Evolutionary conservation across 2,113 vertebrate species (phyloP).

Genomic region (Rhinolophus sinicus): DNA sequence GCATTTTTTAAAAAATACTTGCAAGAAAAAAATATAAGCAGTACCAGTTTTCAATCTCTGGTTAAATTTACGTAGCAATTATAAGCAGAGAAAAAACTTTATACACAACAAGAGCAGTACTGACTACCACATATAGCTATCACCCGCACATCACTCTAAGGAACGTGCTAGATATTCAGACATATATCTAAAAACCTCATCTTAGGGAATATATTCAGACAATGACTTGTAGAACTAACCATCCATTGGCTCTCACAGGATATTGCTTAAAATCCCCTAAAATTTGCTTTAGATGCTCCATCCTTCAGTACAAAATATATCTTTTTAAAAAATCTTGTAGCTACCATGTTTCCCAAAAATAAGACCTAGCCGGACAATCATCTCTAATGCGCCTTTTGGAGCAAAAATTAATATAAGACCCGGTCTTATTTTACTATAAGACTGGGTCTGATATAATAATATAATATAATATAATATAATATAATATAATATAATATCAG

Average conservation of each 20-base stretch:
- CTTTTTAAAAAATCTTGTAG: neutral
- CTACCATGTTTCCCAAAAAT: neutral
- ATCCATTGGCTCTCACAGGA: neutral
- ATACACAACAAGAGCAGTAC: neutral
- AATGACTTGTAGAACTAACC: neutral
- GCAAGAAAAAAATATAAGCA: conserved; percentile 20
- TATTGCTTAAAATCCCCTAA: neutral
- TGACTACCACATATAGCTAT: neutral
- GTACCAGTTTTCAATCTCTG: neutral
- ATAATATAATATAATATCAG: too few relatives aligned
- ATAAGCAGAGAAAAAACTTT: neutral
- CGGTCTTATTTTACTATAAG: too few relatives aligned
- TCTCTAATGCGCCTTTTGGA: too few relatives aligned
- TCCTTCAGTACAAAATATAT: neutral
- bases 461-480: too few relatives aligned
- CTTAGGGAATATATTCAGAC: neutral
- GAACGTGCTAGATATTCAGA: neutral
- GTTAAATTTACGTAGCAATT: neutral
- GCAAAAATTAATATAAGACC: too few relatives aligned
- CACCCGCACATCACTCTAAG: neutral
- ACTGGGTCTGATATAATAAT: too few relatives aligned
- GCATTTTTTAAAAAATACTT: neutral
- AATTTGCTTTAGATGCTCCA: neutral
- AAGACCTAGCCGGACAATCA: too few relatives aligned
- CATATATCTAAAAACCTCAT: neutral